Percentiles rank a stretch among this genome's conserved stretches.
Conservation (phyloP, 1,140 invertebrate genomes). For the Rhagoletis pomonella region DNA sequence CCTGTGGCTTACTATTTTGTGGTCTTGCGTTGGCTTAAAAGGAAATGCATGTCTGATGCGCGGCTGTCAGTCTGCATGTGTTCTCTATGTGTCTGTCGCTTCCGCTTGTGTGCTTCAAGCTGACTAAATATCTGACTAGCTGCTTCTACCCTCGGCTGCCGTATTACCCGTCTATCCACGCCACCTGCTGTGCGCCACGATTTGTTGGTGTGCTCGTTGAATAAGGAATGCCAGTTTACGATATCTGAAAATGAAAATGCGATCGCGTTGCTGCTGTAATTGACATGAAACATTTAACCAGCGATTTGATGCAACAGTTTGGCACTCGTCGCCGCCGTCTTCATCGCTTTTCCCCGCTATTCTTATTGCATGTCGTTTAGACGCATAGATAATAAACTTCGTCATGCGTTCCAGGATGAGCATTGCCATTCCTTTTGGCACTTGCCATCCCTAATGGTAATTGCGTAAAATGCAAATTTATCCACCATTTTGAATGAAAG, state of each 20-base stretch:
- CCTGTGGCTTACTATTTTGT: conserved; percentile 51
- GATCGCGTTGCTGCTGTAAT: conserved; percentile 61
- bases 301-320: conserved; percentile 44
- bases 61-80: conserved; percentile 63
- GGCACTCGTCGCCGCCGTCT: conserved; percentile 26
- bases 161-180: neutral
- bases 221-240: conserved; percentile 72
- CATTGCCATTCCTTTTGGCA: conserved; percentile 10
- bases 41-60: conserved; percentile 56
- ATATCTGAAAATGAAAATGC: conserved; percentile 73
- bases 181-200: neutral
- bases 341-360: conserved; percentile 4
- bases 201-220: conserved; percentile 56
- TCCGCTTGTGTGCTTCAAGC: neutral
- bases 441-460: neutral
- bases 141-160: neutral
- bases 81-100: conserved; percentile 58
- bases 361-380: conserved; percentile 47
- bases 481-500: conserved; percentile 4
- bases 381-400: conserved; percentile 49
- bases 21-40: conserved; percentile 35
- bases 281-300: conserved; percentile 63
- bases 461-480: conserved; percentile 32
- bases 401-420: neutral
- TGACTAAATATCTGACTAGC: neutral